Evolutionary conservation across 2,888 invertebrate species (phyloP).

Genomic region (Ormyrus labotus): DNA sequence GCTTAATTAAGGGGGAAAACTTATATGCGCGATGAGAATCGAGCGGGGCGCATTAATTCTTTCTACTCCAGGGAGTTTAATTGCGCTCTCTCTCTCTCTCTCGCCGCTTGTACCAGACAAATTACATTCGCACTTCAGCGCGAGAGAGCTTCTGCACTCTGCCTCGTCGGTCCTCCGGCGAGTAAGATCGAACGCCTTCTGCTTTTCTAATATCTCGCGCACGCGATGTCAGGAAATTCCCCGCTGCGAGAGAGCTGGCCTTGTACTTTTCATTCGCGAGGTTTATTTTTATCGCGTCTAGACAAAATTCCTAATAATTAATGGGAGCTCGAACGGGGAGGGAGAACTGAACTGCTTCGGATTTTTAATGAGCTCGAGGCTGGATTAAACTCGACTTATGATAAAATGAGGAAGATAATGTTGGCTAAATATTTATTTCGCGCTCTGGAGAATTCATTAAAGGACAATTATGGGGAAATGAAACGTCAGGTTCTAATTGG

Average conservation of each 20-base stretch:
- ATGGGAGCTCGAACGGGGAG: neutral
- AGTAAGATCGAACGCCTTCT: too few relatives aligned
- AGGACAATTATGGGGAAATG: neutral
- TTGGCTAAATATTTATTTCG: too few relatives aligned
- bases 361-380: too few relatives aligned
- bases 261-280: neutral
- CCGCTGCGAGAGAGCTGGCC: neutral
- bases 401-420: too few relatives aligned
- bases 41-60: constrained; percentile 32
- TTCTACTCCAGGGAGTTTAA: constrained; percentile 35
- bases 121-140: constrained; percentile 32
- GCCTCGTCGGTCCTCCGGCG: neutral
- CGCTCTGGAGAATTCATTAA: neutral
- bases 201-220: neutral
- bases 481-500: constrained; percentile 16
- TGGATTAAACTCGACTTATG: too few relatives aligned
- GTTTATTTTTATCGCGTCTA: constrained; percentile 12
- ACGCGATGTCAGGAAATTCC: constrained; percentile 1
- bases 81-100: neutral
- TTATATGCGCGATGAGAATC: constrained; percentile 19
- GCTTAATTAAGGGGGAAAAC: constrained; percentile 38
- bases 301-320: constrained; percentile 15
- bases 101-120: constrained; percentile 31
- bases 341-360: too few relatives aligned
- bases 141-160: neutral